A percentile compares a stretch with the other conserved stretches of the same genome.
phyloP scores from a whole-genome alignment of 2,888 invertebrate genomes.

The Tortricodes alternella region DNA sequence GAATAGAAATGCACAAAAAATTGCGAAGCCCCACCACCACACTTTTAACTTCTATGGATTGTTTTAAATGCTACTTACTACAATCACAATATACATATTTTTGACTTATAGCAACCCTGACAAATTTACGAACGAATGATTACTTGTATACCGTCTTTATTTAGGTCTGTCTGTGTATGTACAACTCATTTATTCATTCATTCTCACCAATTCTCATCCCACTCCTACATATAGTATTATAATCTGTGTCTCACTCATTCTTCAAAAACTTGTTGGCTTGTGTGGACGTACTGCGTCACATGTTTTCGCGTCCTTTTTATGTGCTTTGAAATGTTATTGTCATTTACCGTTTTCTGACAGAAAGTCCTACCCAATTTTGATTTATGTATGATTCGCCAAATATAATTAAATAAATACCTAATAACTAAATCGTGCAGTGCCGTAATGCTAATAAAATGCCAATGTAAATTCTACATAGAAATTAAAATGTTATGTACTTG shows the following conservation, averaged over 20 bases:
- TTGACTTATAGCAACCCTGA: no score
- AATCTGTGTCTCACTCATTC: conserved; percentile 13
- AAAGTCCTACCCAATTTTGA: conserved; percentile 18
- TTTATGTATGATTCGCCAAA: no score
- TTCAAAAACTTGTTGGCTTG: conserved; percentile 30
- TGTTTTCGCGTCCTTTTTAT: conserved; percentile 35
- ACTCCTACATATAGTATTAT: no score
- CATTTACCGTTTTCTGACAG: conserved; percentile 36
- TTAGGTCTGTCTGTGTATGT: no score
- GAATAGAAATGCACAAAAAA: no score
- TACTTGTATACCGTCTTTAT: no score
- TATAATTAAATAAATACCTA: not conserved
- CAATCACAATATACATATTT: no score
- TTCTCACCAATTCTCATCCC: not conserved
- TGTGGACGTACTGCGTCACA: conserved; percentile 30
- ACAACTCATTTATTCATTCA: not conserved
- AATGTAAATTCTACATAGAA: not conserved
- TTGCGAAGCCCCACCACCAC: no score
- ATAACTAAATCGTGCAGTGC: not conserved
- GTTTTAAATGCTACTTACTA: no score
- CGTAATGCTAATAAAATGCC: conserved; percentile 7
- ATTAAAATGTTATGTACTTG: not conserved
- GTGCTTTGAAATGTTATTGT: conserved; percentile 37
- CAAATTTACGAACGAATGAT: no score
- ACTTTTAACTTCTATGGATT: no score